These are phyloP conservation scores for Alcedo atthis DNA, from an alignment of 2,797 vertebrate species.

Conservation along the genomic window DNA sequence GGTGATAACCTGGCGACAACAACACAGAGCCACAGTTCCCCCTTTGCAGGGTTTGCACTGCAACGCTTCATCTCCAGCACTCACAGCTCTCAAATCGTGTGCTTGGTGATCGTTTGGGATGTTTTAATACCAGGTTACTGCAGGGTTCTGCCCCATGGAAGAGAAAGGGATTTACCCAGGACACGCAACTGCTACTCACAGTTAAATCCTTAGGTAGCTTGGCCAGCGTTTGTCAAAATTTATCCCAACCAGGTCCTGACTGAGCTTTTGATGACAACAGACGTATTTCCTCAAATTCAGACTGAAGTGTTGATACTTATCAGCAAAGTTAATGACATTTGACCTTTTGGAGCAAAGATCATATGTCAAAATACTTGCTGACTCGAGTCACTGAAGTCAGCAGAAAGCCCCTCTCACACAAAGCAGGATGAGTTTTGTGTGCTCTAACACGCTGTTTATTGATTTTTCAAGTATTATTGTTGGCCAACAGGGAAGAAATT, in stretches of 20 bases:
- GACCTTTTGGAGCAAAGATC: slow-evolving; percentile 28
- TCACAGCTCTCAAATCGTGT: background rate
- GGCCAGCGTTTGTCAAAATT: background rate
- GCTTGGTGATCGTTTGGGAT: background rate
- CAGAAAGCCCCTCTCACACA: slow-evolving; percentile 9
- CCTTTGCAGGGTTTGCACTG: background rate
- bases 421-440: background rate
- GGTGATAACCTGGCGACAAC: background rate
- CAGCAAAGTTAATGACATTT: slow-evolving; percentile 6
- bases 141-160: background rate
- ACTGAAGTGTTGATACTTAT: slow-evolving; percentile 5
- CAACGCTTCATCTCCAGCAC: accelerated
- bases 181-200: background rate
- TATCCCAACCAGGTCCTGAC: background rate
- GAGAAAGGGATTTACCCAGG: background rate
- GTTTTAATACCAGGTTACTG: background rate
- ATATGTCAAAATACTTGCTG: slow-evolving; percentile 21
- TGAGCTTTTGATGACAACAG: background rate
- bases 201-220: background rate
- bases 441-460: slow-evolving; percentile 36
- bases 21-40: accelerated
- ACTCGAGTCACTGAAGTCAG: background rate
- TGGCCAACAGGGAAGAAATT: slow-evolving; percentile 83
- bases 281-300: background rate
- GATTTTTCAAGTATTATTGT: slow-evolving; percentile 53